Conservation (phyloP, 2,888 invertebrate species). For the Ametastegia equiseti region DNA sequence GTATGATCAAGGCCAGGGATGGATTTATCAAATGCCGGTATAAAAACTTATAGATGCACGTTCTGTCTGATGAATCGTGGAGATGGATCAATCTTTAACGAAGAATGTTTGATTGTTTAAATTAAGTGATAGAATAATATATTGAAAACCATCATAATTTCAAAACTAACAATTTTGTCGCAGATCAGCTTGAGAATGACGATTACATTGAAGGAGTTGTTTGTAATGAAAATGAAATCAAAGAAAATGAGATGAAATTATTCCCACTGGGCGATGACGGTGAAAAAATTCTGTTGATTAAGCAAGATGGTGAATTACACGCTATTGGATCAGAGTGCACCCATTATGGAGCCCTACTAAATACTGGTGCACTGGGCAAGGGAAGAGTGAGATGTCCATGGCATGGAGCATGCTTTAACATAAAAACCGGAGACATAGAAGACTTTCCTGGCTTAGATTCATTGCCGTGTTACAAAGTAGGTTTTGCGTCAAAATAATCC, state of each 20-base stretch:
- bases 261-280: slow-evolving; percentile 84
- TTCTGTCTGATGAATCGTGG: neutral
- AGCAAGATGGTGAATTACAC: slow-evolving; percentile 88
- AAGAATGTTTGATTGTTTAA: neutral
- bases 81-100: neutral
- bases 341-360: slow-evolving; percentile 94
- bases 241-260: slow-evolving; percentile 90
- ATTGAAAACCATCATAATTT: no score
- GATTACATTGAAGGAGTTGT: slow-evolving; percentile 86
- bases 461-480: slow-evolving; percentile 91
- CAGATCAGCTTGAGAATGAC: slow-evolving; percentile 61
- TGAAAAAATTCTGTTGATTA: slow-evolving; percentile 89
- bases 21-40: neutral
- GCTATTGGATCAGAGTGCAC: slow-evolving; percentile 95
- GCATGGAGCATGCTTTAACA: slow-evolving; percentile 97
- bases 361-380: slow-evolving; percentile 89
- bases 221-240: slow-evolving; percentile 84
- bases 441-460: slow-evolving; percentile 98
- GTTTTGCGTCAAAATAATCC: slow-evolving; percentile 57
- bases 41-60: neutral
- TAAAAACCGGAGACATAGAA: slow-evolving; percentile 96
- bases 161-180: slow-evolving; percentile 67
- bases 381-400: slow-evolving; percentile 95
- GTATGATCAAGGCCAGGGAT: neutral
- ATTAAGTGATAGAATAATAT: no score